phyloP scores from a whole-genome alignment of 2,113 vertebrate genomes.

The Charina bottae region DNA sequence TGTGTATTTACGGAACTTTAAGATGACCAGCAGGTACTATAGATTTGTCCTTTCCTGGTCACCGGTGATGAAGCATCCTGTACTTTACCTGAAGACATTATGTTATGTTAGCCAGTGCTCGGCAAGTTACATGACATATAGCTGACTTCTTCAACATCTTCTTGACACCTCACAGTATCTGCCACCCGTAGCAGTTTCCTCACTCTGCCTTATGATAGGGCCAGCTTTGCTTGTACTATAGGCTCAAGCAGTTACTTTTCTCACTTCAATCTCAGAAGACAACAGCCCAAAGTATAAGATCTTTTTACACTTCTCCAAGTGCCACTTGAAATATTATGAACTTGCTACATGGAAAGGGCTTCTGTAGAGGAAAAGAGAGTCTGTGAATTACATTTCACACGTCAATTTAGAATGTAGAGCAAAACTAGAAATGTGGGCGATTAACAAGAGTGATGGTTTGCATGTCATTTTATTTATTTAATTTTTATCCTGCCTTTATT shows the following conservation, averaged over 20 bases:
- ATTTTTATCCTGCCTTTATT: too few species aligned
- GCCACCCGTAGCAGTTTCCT: neutral
- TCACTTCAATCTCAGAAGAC: neutral
- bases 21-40: neutral
- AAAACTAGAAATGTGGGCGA: neutral
- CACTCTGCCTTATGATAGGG: neutral
- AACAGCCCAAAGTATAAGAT: neutral
- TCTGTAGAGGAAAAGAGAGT: too few species aligned
- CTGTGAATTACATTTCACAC: neutral
- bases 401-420: neutral
- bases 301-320: neutral
- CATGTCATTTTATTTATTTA: neutral
- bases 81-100: neutral
- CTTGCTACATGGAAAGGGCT: neutral
- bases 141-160: neutral
- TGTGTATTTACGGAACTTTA: neutral
- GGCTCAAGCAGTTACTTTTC: neutral
- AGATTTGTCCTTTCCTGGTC: neutral
- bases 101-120: neutral
- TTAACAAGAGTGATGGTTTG: neutral
- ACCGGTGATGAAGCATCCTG: neutral
- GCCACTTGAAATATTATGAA: neutral
- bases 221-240: neutral
- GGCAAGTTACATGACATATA: neutral
- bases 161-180: neutral